A percentile compares a stretch with the other conserved stretches of the same genome.
Conservation (phyloP, 2,888 invertebrate species). For the Alentia gelatinosa region DNA sequence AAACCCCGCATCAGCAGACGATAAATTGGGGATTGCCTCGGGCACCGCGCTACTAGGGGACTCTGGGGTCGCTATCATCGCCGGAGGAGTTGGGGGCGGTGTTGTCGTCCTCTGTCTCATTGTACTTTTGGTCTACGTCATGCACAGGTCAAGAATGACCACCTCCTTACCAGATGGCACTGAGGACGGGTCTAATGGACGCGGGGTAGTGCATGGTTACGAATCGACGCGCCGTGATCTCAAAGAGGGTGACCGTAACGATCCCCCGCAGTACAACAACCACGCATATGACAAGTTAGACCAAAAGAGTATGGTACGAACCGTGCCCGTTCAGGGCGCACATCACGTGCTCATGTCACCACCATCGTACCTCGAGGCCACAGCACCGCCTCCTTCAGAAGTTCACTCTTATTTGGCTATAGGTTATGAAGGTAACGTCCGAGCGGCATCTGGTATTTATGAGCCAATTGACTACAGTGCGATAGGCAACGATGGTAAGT, state of each 20-base stretch:
- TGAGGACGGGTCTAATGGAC: background rate
- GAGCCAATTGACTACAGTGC: background rate
- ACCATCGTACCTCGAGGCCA: background rate
- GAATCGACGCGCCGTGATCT: background rate
- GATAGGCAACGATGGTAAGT: no score
- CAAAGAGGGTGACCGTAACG: background rate
- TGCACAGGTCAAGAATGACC: background rate
- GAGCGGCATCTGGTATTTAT: background rate
- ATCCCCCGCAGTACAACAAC: background rate
- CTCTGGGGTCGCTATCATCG: background rate
- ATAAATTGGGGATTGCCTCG: no score
- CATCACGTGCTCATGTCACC: background rate
- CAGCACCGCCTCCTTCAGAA: background rate
- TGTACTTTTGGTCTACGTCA: background rate
- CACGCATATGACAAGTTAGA: background rate
- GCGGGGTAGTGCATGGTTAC: background rate
- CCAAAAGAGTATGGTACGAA: background rate
- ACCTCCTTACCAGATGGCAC: background rate
- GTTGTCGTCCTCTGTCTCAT: background rate
- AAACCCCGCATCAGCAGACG: no score
- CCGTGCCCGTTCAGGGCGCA: background rate
- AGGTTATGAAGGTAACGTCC: background rate
- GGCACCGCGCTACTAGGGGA: no score
- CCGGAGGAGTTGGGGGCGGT: background rate
- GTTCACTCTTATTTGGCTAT: background rate